Percentiles rank a stretch among this genome's conserved stretches.
phyloP scores from a whole-genome alignment of 2,888 invertebrate species.

The Lasioglossum villosulum region DNA sequence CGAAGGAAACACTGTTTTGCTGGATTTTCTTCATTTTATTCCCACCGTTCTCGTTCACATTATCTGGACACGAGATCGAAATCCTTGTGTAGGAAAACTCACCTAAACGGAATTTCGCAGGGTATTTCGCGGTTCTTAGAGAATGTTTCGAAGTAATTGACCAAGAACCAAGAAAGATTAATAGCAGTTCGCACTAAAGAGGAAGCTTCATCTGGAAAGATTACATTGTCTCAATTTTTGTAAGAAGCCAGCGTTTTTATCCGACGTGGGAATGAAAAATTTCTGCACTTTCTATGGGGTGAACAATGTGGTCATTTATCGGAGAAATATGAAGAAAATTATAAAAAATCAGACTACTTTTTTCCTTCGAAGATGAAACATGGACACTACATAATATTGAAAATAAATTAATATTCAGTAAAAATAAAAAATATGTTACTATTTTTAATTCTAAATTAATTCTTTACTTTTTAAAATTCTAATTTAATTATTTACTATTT shows the following conservation, averaged over 20 bases:
- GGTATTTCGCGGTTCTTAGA: background rate
- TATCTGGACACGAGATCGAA: background rate
- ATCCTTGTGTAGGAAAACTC: background rate
- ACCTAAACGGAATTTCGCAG: background rate
- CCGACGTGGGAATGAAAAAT: background rate
- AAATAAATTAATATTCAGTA: background rate
- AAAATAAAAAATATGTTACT: background rate
- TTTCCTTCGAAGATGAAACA: too few species aligned
- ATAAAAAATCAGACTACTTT: too few species aligned
- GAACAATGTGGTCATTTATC: background rate
- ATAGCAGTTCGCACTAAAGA: background rate
- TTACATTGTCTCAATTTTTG: background rate
- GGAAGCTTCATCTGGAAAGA: background rate
- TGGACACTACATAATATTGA: background rate
- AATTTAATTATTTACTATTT: too few species aligned
- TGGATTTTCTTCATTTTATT: background rate
- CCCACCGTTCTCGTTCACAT: background rate
- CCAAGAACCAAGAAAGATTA: constrained; percentile 5
- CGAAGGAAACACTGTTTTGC: background rate
- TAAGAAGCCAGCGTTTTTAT: background rate
- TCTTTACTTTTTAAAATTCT: too few species aligned
- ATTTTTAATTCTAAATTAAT: too few species aligned
- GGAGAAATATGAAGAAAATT: too few species aligned
- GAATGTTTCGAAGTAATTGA: background rate
- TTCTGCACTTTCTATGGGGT: background rate